phyloP scores from a whole-genome alignment of 2,113 vertebrate genomes.

The Chaetodon trifascialis region DNA sequence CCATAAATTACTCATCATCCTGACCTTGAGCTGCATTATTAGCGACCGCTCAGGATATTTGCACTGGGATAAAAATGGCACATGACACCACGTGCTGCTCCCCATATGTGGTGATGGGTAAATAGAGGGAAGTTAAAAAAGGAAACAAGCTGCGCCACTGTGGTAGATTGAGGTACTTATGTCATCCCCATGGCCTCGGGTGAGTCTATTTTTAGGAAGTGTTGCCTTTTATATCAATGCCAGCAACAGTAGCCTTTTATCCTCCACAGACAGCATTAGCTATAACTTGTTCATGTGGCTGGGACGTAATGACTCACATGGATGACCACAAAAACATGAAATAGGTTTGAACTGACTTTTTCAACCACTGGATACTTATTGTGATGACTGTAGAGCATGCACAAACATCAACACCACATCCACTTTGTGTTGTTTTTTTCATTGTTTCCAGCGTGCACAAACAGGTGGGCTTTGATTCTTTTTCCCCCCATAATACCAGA shows the following conservation, averaged over 20 bases:
- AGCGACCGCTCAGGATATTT: constrained; percentile 26
- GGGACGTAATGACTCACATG: constrained; percentile 60
- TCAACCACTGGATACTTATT: constrained; percentile 21
- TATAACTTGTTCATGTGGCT: constrained; percentile 55
- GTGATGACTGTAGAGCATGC: background rate
- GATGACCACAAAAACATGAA: constrained; percentile 48
- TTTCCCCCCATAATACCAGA: constrained; percentile 1
- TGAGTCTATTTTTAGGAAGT: constrained; percentile 74
- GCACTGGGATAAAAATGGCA: constrained; percentile 32
- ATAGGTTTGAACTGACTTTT: constrained; percentile 41
- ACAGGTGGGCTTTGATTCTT: constrained; percentile 7
- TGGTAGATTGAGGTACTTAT: constrained; percentile 62
- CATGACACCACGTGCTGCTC: constrained; percentile 38
- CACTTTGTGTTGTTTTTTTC: background rate
- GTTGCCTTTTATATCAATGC: constrained; percentile 71
- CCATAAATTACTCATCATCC: background rate
- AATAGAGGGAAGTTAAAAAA: constrained; percentile 73
- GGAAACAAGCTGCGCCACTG: constrained; percentile 55
- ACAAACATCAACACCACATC: background rate
- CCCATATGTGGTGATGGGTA: constrained; percentile 69
- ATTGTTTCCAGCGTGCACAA: background rate
- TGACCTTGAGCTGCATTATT: constrained; percentile 22
- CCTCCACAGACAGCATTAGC: constrained; percentile 51
- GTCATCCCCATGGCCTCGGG: constrained; percentile 63
- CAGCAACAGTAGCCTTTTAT: constrained; percentile 68